Conservation (phyloP, 1,140 invertebrate genomes). For the Drosophila bocki region DNA sequence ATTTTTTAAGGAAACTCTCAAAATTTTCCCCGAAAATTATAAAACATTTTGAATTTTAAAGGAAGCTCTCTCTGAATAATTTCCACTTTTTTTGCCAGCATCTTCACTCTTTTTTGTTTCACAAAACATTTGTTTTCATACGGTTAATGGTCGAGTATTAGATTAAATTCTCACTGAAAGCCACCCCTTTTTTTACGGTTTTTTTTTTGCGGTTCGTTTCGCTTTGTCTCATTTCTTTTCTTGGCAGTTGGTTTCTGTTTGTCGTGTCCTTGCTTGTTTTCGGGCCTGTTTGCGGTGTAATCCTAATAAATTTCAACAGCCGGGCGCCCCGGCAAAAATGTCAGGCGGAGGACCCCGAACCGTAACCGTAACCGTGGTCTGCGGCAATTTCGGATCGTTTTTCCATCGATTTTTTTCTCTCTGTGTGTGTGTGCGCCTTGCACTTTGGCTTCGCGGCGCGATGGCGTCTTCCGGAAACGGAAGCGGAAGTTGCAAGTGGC, state of each 20-base stretch:
- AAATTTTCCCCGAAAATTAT: too few relatives aligned
- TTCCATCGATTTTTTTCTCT: conserved; percentile 51
- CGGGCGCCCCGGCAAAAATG: conserved; percentile 52
- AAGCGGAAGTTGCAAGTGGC: conserved; percentile 76
- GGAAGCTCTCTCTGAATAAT: too few relatives aligned
- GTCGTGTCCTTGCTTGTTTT: conserved; percentile 47
- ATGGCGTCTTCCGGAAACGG: conserved; percentile 33
- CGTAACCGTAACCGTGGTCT: conserved; percentile 32
- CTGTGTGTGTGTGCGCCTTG: conserved; percentile 8
- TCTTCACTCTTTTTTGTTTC: neutral
- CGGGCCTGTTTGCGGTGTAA: conserved; percentile 39
- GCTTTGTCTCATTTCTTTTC: conserved; percentile 14
- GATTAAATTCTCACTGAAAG: conserved; percentile 36
- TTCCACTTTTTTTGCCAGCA: neutral
- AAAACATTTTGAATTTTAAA: too few relatives aligned
- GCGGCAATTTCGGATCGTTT: conserved; percentile 58
- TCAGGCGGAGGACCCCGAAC: conserved; percentile 35
- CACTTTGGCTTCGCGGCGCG: conserved; percentile 42
- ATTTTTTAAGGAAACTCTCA: too few relatives aligned
- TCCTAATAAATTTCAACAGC: conserved; percentile 72
- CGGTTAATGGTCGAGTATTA: conserved; percentile 42
- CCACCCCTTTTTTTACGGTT: neutral
- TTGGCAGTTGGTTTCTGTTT: conserved; percentile 16
- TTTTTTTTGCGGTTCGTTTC: conserved; percentile 17
- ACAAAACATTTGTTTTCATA: neutral